Conservation (phyloP, 1,140 invertebrate species). For the Trialeurodes vaporariorum region DNA sequence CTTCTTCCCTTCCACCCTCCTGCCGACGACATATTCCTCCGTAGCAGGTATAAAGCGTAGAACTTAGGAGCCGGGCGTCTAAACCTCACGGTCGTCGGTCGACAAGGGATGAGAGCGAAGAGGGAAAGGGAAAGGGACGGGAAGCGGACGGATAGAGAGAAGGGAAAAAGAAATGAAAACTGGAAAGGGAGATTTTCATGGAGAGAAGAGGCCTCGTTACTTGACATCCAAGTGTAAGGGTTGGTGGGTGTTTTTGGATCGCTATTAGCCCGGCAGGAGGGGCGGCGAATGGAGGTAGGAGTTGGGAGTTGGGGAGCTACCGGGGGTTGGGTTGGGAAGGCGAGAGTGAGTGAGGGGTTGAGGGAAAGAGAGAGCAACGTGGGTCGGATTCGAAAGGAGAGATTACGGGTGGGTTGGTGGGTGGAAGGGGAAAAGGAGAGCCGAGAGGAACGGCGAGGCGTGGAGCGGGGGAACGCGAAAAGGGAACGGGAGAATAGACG, state of each 20-base stretch:
- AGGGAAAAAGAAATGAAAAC: neutral
- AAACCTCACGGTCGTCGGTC: neutral
- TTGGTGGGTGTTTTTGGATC: neutral
- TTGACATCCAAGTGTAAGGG: neutral
- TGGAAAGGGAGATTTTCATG: neutral
- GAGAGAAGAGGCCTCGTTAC: neutral
- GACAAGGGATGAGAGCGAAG: no score
- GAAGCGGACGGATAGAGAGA: neutral
- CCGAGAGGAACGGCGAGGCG: conserved; percentile 2
- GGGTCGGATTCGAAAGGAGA: no score
- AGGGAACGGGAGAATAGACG: neutral
- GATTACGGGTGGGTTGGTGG: no score
- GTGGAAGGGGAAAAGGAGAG: neutral
- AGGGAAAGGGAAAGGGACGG: no score
- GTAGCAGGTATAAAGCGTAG: neutral
- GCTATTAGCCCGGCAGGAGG: neutral
- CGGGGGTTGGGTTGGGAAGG: conserved; percentile 2
- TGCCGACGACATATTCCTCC: neutral
- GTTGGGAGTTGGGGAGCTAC: neutral
- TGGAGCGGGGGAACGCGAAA: neutral
- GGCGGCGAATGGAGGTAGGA: no score
- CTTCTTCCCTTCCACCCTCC: neutral
- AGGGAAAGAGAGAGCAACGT: neutral
- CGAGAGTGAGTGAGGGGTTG: conserved; percentile 4
- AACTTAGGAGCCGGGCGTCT: neutral